Base-by-base conservation (phyloP, 2,888 invertebrate genomes). In the Agrotis ipsilon region DNA sequence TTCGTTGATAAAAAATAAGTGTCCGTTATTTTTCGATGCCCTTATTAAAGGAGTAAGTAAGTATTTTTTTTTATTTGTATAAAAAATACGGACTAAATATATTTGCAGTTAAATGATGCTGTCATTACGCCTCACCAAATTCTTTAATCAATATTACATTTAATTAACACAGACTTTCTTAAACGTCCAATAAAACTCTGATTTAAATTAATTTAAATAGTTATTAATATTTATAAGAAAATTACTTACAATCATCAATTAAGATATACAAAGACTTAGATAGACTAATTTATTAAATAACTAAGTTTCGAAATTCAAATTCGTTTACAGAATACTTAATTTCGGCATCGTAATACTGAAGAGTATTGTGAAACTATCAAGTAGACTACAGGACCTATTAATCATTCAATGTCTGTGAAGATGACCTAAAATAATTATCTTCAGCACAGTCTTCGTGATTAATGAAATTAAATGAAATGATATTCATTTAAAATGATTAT, bases 291-390 rank as follows among this genome's bases (percentile, higher is more conserved):
- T 63, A 68, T 66, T 70, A 62, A 57, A 81, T 63, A 68, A 74
- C 55, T 21, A 78, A 80, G 54, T 80, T 69, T 39, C 11, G 21
- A 65, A 65, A 80, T 80, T 69, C 64, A 75, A 80, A 64, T 80
- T 46, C 18, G 49, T 58, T 78, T n/a, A 45, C 14, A 2, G 57
- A 61, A 80, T 69, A 80, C 52, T 64, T 64, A 61, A 69, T 79
- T 54, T 18, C 1, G 54, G 16, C 6, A n/a, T 27, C 27, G 43
- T 52, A 57, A 24, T 46, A 24, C 2, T 9, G 13, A 55, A 27
- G 14, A 6, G 16, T 55, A 21, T 18, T 59, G n/a, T 14, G 21
- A 19, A 16, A 46, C 11, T 58, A 68, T 46, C 5, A n/a, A 24
- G 39, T 39, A 46, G 46, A 46, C 0, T 0, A 46, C 39, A 48